Evolutionary conservation across 2,888 invertebrate genomes (phyloP), one percentile per base, ranked within the genome.

Genomic region (Agrilus biguttatus): DNA sequence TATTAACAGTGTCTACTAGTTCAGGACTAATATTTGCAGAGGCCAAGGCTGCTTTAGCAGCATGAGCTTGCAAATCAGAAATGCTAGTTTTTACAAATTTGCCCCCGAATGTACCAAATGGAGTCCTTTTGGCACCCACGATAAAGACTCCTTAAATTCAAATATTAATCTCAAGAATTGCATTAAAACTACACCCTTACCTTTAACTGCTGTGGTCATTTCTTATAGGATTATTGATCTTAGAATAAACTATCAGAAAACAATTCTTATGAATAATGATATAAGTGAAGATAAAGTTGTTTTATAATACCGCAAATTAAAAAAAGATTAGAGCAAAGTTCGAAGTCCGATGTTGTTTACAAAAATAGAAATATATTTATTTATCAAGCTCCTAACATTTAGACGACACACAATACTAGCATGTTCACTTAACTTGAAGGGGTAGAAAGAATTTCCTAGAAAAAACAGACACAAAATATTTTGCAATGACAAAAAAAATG

Each of bases 71-170:
- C 48, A 97, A 69, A 45, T 89, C 86, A 0, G 81, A 78, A 17
- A 80, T 76, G 34, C 74, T 74, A 8, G 79, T 80, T 61, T 83
- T 83, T 28, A 76, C 74, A 59, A 89, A 79, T 55, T 78, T 77
- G 0, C 89, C 89, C 4, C 97, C 97, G 67, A 85, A 95, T 1
- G 96, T 83, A 41, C 97, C 97, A 68, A 97, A 97, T 3, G 96
- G 86, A 1, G 96, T 97, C 49, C 97, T 80, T 68, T 96, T 97
- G 13, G 96, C 96, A 52, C 88, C 91, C 48, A 97, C 90, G 61
- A 92, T 84, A 62, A 86, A 90, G 50, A 91, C 73, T 58, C 90
- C 91, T 90, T 54, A 7, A 59, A 46, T 32, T 28, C 10, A 28
- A 8, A 28, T 8, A 28, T 10, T 28, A 10, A 28, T 10, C 21